Conservation (phyloP, 2,113 vertebrate genomes). For the Nycticorax nycticorax region DNA sequence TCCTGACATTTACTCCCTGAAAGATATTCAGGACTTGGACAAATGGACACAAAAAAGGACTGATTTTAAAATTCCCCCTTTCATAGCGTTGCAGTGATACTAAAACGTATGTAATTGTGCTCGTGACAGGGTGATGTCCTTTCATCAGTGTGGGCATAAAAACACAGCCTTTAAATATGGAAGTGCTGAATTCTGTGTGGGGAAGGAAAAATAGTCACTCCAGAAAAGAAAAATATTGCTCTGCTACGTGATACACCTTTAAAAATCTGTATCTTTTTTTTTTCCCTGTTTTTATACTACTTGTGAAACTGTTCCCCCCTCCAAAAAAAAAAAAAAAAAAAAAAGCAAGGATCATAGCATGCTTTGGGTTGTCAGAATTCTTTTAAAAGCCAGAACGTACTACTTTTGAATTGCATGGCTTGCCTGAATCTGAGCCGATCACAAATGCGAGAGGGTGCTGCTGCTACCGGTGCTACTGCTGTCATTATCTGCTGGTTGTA, state of each 20-base stretch:
- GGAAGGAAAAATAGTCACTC: not conserved
- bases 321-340: not conserved
- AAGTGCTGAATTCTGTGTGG: not conserved
- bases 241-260: not conserved
- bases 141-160: not conserved
- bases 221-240: not conserved
- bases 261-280: not conserved
- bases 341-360: too few species aligned
- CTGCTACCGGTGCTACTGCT: not conserved
- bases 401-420: not conserved
- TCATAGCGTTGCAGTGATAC: not conserved
- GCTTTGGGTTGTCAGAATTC: not conserved
- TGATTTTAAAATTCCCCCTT: not conserved
- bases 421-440: not conserved
- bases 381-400: not conserved
- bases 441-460: not conserved
- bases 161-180: conserved; percentile 21
- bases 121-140: conserved; percentile 25
- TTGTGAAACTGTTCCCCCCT: not conserved
- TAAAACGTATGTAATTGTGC: conserved; percentile 16
- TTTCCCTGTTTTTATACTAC: not conserved
- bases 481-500: rapidly evolving
- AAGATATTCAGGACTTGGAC: not conserved
- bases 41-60: not conserved
- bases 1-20: not conserved